A percentile compares a stretch with the other conserved stretches of the same genome.
phyloP scores from a whole-genome alignment of 23 tunicate species.

The Oikopleura albicans region DNA sequence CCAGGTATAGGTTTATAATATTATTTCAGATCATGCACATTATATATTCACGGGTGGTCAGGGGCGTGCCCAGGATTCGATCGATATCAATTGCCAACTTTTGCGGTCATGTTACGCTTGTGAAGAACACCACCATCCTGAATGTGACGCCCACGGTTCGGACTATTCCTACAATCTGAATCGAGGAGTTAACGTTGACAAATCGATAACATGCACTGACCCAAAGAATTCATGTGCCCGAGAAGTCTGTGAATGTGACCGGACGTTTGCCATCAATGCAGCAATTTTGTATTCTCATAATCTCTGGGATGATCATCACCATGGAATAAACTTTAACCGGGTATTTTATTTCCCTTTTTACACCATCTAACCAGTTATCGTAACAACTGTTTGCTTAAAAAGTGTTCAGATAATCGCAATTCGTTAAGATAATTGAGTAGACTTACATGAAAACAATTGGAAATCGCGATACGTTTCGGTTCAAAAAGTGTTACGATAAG shows the following conservation, averaged over 20 bases:
- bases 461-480: no score
- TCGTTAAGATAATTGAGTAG: no score
- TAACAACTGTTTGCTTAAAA: no score
- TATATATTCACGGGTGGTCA: background rate
- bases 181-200: background rate
- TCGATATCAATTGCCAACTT: background rate
- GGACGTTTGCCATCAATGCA: background rate
- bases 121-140: background rate
- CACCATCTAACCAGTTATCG: no score
- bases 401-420: no score
- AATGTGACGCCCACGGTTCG: background rate
- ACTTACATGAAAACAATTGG: no score
- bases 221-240: background rate
- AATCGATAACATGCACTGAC: background rate
- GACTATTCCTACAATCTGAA: background rate
- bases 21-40: background rate
- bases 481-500: no score
- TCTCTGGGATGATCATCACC: background rate
- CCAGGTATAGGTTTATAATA: no score
- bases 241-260: background rate
- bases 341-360: no score
- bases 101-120: background rate
- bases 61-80: background rate
- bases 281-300: background rate
- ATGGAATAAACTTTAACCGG: no score